These are phyloP conservation scores for Zapornia atra DNA, from an alignment of 2,113 vertebrate genomes.

Conservation along the genomic window DNA sequence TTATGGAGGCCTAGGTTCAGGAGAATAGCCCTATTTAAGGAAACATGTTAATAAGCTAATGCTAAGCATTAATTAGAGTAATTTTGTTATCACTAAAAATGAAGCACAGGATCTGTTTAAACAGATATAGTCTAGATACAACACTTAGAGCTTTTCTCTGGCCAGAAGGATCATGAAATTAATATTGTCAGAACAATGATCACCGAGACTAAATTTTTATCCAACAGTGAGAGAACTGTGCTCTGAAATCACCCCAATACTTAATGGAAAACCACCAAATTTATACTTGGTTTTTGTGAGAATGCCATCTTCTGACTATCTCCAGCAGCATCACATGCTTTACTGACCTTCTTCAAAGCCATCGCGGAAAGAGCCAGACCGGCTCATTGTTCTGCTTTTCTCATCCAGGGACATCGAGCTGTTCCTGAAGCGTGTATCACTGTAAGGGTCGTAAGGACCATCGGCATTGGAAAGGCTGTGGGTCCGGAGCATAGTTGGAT, in stretches of 20 bases:
- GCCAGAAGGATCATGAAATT: not conserved
- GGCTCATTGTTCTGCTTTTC: slow-evolving; percentile 94
- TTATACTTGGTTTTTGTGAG: fast-evolving
- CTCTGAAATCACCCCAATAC: fast-evolving
- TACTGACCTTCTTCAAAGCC: slow-evolving; percentile 96
- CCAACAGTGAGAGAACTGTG: not conserved
- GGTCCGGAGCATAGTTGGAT: slow-evolving; percentile 84
- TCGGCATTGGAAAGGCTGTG: slow-evolving; percentile 95
- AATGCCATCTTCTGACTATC: not conserved
- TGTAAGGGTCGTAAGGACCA: slow-evolving; percentile 82
- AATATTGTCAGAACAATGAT: fast-evolving
- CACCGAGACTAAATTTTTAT: fast-evolving
- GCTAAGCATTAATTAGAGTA: not conserved
- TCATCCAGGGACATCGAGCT: slow-evolving; percentile 97
- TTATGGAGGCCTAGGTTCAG: not conserved
- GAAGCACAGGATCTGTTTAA: not conserved
- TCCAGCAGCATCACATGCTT: not conserved
- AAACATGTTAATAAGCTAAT: not conserved
- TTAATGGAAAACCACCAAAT: not conserved
- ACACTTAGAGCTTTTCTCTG: not conserved
- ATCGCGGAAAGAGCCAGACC: slow-evolving; percentile 96
- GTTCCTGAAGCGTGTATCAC: slow-evolving; percentile 90
- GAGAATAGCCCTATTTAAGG: not conserved
- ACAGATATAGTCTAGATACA: not conserved
- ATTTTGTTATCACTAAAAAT: not conserved